Base-by-base conservation (phyloP, 2,888 invertebrate genomes). In the Chouioia cunea region DNA sequence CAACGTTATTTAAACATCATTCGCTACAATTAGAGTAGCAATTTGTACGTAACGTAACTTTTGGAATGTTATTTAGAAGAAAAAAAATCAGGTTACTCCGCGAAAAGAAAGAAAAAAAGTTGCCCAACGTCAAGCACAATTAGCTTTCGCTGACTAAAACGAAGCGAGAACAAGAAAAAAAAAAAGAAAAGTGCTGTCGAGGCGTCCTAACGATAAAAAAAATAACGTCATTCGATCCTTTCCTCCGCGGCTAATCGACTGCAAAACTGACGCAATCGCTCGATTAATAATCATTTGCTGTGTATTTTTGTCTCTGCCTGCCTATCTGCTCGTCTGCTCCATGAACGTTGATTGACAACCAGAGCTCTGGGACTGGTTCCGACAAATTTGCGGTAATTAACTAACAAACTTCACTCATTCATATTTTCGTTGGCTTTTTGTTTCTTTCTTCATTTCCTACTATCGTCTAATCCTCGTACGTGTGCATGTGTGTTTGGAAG, bases 341-440 rank as follows among this genome's bases (percentile, higher is more conserved):
- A 8, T 50, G 16, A 18, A 56, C 56, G n/a, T 36, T 56, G 48
- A 43, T 47, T 56, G 65, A 23, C 66, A 53, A 27, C n/a, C 69
- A 70, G 69, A 70, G 47, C 44, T 52, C 79, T 77, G 82, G 82
- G 75, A 81, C 70, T 78, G 74, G 79, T 74, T 79, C 79, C 76
- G 84, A 84, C 77, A 84, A 84, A 80, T 83, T 84, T 81, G 83
- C 84, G 84, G 84, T 84, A 84, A 84, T 81, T 81, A 82, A 78
- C 76, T 77, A 75, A 70, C 71, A 54, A 70, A 20, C 53, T 56
- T 68, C n/a, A 36, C 36, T 36, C 36, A 36, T 36, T 36, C 6
- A 2, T 6, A 27, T 27, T 27, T 36, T 12, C 6, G 1, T 36
- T 36, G 36, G 73, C 69, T 70, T 67, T 14, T 56, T 36, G 18